phyloP scores from a whole-genome alignment of 2,797 vertebrate genomes.

The Chrosomus eos region DNA sequence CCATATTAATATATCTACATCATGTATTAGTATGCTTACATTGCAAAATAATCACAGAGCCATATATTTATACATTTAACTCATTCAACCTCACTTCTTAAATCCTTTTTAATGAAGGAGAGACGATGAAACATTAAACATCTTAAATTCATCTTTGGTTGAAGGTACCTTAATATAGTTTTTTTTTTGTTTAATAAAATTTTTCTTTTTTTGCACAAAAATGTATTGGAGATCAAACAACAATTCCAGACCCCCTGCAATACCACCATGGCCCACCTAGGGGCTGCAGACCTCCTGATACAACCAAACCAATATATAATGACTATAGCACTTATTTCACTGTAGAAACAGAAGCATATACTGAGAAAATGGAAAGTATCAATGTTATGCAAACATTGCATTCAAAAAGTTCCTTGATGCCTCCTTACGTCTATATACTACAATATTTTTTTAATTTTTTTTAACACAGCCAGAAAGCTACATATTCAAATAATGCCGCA shows the following conservation, averaged over 20 bases:
- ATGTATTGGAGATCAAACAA: background rate
- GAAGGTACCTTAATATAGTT: no score
- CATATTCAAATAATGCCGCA: background rate
- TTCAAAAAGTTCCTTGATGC: background rate
- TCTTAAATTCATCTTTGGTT: background rate
- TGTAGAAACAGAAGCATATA: background rate
- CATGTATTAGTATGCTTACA: background rate
- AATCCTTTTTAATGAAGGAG: background rate
- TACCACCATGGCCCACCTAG: constrained; percentile 11
- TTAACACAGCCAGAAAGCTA: background rate
- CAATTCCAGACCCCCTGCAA: background rate
- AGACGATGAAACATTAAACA: background rate
- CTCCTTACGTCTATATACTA: background rate
- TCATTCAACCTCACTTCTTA: background rate
- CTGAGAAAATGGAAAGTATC: background rate
- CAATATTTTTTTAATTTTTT: background rate
- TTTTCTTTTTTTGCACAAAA: background rate
- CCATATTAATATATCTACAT: background rate
- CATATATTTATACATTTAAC: constrained; percentile 2
- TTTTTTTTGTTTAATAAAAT: background rate
- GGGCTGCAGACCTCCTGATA: background rate
- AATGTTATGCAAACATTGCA: background rate
- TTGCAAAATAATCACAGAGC: background rate
- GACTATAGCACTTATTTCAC: background rate
- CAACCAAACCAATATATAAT: background rate